Base-by-base conservation (phyloP, 2,888 invertebrate species). In the Cephonodes hylas region DNA sequence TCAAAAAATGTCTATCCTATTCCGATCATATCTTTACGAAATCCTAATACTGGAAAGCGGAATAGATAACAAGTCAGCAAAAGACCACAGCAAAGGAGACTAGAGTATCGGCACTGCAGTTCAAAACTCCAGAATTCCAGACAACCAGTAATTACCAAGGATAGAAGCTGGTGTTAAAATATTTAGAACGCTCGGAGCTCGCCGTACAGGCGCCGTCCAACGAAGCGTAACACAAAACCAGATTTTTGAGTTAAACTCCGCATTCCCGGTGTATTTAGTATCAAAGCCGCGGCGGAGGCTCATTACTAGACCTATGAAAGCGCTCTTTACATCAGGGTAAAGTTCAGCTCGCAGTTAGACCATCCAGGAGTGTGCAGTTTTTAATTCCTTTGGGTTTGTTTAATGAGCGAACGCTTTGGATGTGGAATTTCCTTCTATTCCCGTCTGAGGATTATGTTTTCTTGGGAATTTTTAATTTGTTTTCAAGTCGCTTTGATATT, bases 401-500 rank as follows among this genome's bases (percentile, higher is more conserved):
- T 53, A 53, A 53, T 53, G 53, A 53, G 31, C 53, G 53, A 27
- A 27, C 53, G 53, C 31, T 15, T 53, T 46, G 46, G 23, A 46
- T 53, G 53, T 31, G 53, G 8, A 18, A 53, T 10, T 53, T 53
- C n/a, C n/a, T 31, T 53, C 53, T 53, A 18, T 10, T 8, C 38
- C 6, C 46, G 31, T 53, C 8, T 45, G 18, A n/a, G 38, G 38
- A 15, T 53, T 18, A 53, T 53, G 18, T 31, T 53, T 48, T 31
- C 53, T 53, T 53, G 10, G 53, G 18, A 46, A n/a, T 23, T 46
- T 53, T 31, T 53, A 53, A 53, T 53, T 31, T 31, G 31, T 68
- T 27, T 18, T 48, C 38, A 38, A 38, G 38, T 25, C 25, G 7
- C 15, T 53, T 53, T 53, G 15, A 53, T 53, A 31, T 38, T 38